Conservation (phyloP, 92 coral and sea anemone species). For the Paramuricea clavata region DNA sequence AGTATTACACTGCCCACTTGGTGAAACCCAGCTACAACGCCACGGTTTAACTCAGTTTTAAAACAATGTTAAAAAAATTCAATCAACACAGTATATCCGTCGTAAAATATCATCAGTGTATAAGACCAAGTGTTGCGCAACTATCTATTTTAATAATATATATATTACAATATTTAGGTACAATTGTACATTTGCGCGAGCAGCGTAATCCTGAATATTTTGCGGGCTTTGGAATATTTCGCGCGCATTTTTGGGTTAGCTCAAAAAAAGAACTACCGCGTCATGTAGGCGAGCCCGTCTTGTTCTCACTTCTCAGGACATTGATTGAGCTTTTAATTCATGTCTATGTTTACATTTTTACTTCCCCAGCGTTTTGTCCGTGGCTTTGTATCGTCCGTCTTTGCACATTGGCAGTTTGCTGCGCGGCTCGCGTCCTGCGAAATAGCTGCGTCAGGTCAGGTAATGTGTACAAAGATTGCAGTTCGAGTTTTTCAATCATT, state of each 20-base stretch:
- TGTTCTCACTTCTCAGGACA: neutral
- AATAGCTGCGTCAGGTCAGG: constrained; percentile 31
- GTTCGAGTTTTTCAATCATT: constrained; percentile 40
- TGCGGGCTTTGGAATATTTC: neutral
- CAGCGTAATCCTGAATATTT: neutral
- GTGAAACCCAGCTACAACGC: too few relatives aligned
- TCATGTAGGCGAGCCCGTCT: neutral
- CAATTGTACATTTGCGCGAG: neutral
- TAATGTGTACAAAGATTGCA: constrained; percentile 42
- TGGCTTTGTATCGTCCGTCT: constrained; percentile 1
- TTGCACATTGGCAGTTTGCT: neutral
- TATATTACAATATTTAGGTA: constrained; percentile 14
- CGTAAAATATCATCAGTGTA: neutral
- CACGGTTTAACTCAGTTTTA: too few relatives aligned
- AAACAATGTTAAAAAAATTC: too few relatives aligned
- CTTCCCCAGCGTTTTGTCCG: neutral
- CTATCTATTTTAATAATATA: neutral
- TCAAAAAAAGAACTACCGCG: neutral
- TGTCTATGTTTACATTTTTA: constrained; percentile 11
- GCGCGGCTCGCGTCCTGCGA: neutral
- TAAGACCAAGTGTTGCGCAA: neutral
- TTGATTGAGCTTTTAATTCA: neutral
- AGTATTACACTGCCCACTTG: too few relatives aligned
- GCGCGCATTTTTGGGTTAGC: neutral
- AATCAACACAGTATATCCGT: too few relatives aligned